A percentile compares a stretch with the other conserved stretches of the same genome.
phyloP scores from a whole-genome alignment of 2,888 invertebrate genomes.

The Mesorhabditis belari region DNA sequence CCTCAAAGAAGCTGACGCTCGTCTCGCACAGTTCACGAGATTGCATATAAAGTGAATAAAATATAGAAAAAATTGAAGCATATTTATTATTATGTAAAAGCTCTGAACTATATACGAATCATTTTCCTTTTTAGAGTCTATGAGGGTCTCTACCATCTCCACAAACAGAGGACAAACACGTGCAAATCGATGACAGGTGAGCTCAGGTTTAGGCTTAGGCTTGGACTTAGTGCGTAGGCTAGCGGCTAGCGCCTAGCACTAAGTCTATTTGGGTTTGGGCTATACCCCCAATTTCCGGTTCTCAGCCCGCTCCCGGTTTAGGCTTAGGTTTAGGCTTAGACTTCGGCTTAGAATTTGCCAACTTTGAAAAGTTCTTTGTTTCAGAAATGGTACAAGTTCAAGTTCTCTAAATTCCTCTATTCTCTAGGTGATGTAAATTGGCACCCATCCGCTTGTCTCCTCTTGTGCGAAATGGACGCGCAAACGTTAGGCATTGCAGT shows the following conservation, averaged over 20 bases:
- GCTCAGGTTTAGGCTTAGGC: neutral
- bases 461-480: conserved; percentile 30
- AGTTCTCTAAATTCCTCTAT: conserved; percentile 4
- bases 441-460: conserved; percentile 34
- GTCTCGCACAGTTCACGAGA: conserved; percentile 23
- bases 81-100: too few relatives aligned
- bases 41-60: conserved; percentile 31
- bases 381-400: too few relatives aligned
- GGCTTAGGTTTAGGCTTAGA: too few relatives aligned
- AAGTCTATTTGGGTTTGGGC: too few relatives aligned
- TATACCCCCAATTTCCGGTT: too few relatives aligned
- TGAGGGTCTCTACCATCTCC: conserved; percentile 28
- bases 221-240: neutral
- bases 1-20: conserved; percentile 19
- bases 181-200: conserved; percentile 3
- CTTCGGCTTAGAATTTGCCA: too few relatives aligned
- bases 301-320: too few relatives aligned
- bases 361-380: too few relatives aligned
- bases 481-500: conserved; percentile 35
- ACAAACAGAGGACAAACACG: conserved; percentile 16
- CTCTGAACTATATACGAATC: too few relatives aligned
- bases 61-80: too few relatives aligned
- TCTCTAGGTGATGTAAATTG: conserved; percentile 26
- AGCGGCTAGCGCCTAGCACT: too few relatives aligned
- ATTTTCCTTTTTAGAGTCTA: conserved; percentile 19